A percentile compares a stretch with the other conserved stretches of the same genome.
phyloP scores from a whole-genome alignment of 2,113 vertebrate species.

The Corydoras sp. region DNA sequence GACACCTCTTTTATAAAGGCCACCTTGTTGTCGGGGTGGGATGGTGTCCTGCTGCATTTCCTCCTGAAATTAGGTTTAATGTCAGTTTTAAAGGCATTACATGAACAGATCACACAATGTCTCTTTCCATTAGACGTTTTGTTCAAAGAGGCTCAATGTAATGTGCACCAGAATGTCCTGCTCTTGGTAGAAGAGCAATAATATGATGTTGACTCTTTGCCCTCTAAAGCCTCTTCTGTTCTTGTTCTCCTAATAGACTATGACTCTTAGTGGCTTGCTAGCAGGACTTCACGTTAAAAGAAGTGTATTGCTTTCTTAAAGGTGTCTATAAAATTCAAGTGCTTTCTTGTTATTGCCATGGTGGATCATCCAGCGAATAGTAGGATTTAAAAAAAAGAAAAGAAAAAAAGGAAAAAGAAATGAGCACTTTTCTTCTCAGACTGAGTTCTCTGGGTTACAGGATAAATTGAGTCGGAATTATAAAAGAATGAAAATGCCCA shows the following conservation, averaged over 20 bases:
- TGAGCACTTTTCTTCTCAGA: background rate
- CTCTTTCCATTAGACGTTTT: background rate
- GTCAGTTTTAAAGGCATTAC: background rate
- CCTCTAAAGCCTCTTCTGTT: conserved; percentile 4
- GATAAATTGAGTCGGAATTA: background rate
- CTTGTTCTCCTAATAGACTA: conserved; percentile 21
- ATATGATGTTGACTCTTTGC: conserved; percentile 7
- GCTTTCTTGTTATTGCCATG: conserved; percentile 19
- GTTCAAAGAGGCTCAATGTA: background rate
- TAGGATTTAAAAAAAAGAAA: conserved; percentile 4
- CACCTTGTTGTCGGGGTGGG: background rate
- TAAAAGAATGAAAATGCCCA: background rate
- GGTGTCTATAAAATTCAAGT: conserved; percentile 24
- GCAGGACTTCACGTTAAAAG: background rate
- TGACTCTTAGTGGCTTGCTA: conserved; percentile 6
- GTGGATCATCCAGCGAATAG: conserved; percentile 7
- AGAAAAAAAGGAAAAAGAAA: background rate
- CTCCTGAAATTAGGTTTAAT: background rate
- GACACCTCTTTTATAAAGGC: background rate
- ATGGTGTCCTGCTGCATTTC: background rate
- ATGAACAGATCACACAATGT: background rate
- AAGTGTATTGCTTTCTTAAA: conserved; percentile 18
- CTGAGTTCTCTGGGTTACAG: background rate
- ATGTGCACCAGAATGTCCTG: background rate
- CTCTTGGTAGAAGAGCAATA: conserved; percentile 1